Evolutionary conservation across 2,113 vertebrate species (phyloP).

Genomic region (Apistogramma diplotaenia): DNA sequence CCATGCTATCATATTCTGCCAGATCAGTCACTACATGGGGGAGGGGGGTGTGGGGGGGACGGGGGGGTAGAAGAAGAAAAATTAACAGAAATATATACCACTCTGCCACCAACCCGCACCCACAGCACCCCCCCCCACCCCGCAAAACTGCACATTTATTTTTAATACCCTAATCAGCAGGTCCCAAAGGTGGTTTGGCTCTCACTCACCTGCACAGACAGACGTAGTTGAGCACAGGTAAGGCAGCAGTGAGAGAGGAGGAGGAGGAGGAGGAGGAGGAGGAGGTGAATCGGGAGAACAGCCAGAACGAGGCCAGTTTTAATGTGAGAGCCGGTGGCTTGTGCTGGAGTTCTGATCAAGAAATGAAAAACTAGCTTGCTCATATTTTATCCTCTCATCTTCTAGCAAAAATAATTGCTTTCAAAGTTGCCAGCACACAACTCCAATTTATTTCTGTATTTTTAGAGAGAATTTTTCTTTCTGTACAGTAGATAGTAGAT

Average conservation of each 20-base stretch:
- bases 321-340: neutral
- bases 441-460: neutral
- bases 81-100: conserved; percentile 81
- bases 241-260: conserved; percentile 26
- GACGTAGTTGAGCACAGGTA: conserved; percentile 68
- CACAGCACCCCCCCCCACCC: conserved; percentile 2
- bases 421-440: neutral
- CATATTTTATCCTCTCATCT: neutral
- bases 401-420: neutral
- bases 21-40: conserved; percentile 73
- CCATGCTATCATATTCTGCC: conserved; percentile 81
- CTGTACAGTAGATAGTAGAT: neutral
- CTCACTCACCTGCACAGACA: conserved; percentile 58
- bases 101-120: conserved; percentile 47
- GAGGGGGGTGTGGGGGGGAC: conserved; percentile 7
- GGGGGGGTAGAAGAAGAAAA: conserved; percentile 58
- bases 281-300: neutral
- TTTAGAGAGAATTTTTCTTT: neutral
- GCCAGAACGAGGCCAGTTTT: neutral
- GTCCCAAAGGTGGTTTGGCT: conserved; percentile 69
- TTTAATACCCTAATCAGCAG: conserved; percentile 78
- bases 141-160: conserved; percentile 76
- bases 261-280: conserved; percentile 6
- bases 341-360: neutral
- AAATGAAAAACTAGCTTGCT: neutral